A percentile compares a stretch with the other conserved stretches of the same genome.
phyloP scores from a whole-genome alignment of 2,888 invertebrate genomes.

The Mimumesa dahlbomi region DNA sequence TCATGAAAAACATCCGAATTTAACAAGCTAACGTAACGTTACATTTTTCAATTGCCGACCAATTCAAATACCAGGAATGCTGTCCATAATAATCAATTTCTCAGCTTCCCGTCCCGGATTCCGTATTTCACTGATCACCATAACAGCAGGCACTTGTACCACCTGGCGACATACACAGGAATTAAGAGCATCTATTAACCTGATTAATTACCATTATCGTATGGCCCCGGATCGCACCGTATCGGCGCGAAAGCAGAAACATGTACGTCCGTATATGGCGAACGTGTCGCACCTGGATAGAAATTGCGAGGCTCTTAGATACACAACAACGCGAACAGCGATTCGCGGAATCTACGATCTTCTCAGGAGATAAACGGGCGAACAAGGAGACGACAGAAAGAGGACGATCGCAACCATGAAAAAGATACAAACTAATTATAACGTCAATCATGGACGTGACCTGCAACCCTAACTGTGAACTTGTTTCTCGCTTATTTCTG shows the following conservation, averaged over 20 bases:
- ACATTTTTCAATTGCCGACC: neutral
- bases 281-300: constrained; percentile 11
- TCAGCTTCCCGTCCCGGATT: constrained; percentile 27
- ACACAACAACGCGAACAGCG: neutral
- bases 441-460: constrained; percentile 22
- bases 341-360: constrained; percentile 23
- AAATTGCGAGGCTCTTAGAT: constrained; percentile 29
- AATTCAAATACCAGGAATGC: neutral
- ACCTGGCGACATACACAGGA: constrained; percentile 38
- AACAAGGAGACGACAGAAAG: neutral
- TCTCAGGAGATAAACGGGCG: constrained; percentile 12
- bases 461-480: too few species aligned
- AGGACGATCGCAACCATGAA: neutral
- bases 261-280: constrained; percentile 31
- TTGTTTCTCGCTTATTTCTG: too few species aligned
- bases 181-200: constrained; percentile 67
- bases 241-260: constrained; percentile 37
- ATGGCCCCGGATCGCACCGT: constrained; percentile 49
- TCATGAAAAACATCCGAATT: neutral
- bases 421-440: constrained; percentile 28
- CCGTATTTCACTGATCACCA: constrained; percentile 46
- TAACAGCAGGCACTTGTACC: constrained; percentile 50
- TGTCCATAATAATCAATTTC: constrained; percentile 13
- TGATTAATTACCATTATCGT: constrained; percentile 72
- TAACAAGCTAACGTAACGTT: neutral